These are phyloP conservation scores for Rhineura floridana DNA, from an alignment of 2,113 vertebrate genomes.

Conservation along the genomic window DNA sequence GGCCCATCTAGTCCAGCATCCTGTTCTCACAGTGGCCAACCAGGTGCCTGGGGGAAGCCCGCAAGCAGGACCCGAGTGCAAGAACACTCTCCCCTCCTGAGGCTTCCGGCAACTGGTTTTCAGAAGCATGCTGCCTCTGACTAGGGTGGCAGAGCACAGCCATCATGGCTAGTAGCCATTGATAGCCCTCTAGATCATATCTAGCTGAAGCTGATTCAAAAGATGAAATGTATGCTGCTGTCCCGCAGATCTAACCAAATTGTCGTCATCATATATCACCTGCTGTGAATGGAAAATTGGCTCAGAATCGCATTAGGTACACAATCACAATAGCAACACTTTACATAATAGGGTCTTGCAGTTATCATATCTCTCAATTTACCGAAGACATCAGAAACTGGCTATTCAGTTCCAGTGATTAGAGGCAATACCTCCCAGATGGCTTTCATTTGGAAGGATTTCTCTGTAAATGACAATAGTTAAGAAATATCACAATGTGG, in stretches of 20 bases:
- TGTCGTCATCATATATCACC: background rate
- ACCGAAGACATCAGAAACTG: background rate
- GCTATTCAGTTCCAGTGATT: conserved; percentile 31
- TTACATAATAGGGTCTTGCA: background rate
- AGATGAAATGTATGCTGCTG: background rate
- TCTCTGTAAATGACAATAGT: conserved; percentile 9
- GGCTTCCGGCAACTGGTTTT: no score
- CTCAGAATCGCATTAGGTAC: background rate
- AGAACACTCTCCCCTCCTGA: no score
- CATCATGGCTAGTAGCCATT: no score
- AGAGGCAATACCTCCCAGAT: conserved; percentile 10
- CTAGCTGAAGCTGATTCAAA: background rate
- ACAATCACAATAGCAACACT: background rate
- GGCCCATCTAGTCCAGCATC: no score
- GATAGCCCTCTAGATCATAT: no score
- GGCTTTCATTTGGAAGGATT: conserved; percentile 21
- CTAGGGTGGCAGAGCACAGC: no score
- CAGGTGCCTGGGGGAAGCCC: no score
- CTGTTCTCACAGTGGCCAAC: no score
- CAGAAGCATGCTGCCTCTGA: no score
- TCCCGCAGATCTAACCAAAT: background rate
- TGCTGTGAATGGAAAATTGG: background rate
- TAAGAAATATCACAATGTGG: background rate
- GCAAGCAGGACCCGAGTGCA: no score
- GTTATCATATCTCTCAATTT: background rate